These are phyloP conservation scores for Nothoprocta pentlandii DNA, from an alignment of 2,113 vertebrate genomes.

Conservation along the genomic window DNA sequence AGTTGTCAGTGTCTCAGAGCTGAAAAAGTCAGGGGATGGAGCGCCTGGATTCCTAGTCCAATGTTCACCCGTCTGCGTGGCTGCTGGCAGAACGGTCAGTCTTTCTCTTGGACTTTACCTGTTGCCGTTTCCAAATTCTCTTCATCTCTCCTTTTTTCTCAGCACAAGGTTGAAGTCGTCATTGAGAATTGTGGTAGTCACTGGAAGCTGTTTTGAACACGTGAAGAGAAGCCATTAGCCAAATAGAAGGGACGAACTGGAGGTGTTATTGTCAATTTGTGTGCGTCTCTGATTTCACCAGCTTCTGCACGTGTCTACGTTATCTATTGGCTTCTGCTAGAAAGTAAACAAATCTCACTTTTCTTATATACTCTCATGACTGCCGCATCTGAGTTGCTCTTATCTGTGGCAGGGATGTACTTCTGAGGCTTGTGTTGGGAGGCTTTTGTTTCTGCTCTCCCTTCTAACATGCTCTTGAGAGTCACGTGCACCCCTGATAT, in stretches of 20 bases:
- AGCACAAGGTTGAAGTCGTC: neutral
- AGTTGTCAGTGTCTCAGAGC: neutral
- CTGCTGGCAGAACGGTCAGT: neutral
- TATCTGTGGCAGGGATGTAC: conserved; percentile 38
- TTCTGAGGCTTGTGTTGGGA: neutral
- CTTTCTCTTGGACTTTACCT: neutral
- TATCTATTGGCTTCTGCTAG: conserved; percentile 32
- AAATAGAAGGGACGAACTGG: conserved; percentile 4
- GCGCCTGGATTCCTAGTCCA: neutral
- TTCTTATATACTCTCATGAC: neutral
- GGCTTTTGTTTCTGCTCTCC: neutral
- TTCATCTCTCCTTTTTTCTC: conserved; percentile 15
- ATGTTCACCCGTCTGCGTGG: accelerated
- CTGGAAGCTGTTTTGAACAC: conserved; percentile 5
- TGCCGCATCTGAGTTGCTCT: neutral
- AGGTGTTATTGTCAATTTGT: conserved; percentile 2
- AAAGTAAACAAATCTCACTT: conserved; percentile 50
- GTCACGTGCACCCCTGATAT: neutral
- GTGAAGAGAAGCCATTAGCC: conserved; percentile 32
- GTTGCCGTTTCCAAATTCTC: neutral
- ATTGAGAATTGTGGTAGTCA: neutral
- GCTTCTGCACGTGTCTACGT: conserved; percentile 24
- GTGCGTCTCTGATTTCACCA: conserved; percentile 7
- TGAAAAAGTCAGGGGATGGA: neutral
- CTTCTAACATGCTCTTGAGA: neutral